phyloP scores from a whole-genome alignment of 2,797 vertebrate species.

The Gila robusta region DNA sequence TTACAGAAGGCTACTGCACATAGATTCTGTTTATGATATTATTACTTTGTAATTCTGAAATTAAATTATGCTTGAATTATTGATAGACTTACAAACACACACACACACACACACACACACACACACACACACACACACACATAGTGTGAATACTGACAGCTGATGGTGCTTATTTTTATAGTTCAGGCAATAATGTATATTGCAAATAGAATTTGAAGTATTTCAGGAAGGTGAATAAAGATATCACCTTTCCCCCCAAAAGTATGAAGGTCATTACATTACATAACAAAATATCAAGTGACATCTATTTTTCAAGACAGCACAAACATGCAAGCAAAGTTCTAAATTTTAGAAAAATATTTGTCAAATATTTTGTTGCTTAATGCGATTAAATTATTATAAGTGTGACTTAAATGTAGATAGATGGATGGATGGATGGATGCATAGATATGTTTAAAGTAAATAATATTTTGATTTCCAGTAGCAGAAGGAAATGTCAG shows the following conservation, averaged over 20 bases:
- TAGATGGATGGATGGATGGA: background rate
- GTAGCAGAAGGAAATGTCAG: slow-evolving; percentile 74
- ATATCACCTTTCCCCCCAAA: no score
- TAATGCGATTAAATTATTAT: no score
- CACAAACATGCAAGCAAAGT: no score
- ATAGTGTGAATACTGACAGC: background rate
- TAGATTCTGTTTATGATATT: background rate
- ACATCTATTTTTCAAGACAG: no score
- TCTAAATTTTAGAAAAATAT: no score
- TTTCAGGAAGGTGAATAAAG: background rate
- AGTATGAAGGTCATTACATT: no score
- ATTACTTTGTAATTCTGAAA: background rate
- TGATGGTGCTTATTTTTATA: background rate
- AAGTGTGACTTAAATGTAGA: background rate
- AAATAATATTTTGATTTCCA: slow-evolving; percentile 8
- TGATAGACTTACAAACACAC: background rate
- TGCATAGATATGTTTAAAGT: background rate
- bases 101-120: no score
- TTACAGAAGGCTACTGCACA: background rate
- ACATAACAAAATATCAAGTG: no score
- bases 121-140: no score
- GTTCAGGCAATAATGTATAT: background rate
- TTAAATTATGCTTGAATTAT: background rate
- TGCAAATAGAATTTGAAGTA: background rate
- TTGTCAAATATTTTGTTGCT: no score